Evolutionary conservation across 2,113 vertebrate species (phyloP).

Genomic region (Dinomys branickii): DNA sequence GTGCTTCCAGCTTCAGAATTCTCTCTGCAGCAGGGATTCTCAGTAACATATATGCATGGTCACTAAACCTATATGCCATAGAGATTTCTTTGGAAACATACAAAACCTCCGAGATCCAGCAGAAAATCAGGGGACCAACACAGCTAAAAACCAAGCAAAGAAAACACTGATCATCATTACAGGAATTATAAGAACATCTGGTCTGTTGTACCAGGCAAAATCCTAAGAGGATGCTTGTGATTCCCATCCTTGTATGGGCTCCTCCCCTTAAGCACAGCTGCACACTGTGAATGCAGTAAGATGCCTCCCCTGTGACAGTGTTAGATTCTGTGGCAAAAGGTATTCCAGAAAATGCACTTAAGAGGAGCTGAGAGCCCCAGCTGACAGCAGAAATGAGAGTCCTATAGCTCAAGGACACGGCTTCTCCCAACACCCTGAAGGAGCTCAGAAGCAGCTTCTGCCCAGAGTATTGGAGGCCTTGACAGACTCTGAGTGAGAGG

Average conservation of each 20-base stretch:
- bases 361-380: not conserved
- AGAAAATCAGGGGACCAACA: not conserved
- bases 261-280: not conserved
- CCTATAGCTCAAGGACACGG: not conserved
- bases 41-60: not conserved
- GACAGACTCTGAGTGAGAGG: not conserved
- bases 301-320: not conserved
- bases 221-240: not conserved
- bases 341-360: not conserved
- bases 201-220: not conserved
- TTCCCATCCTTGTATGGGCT: not conserved
- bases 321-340: not conserved
- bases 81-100: not conserved
- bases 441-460: not conserved
- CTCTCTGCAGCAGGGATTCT: not conserved
- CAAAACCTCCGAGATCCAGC: not conserved
- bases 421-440: not conserved
- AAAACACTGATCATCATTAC: not conserved
- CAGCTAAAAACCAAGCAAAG: not conserved
- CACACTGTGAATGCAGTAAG: not conserved
- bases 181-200: not conserved
- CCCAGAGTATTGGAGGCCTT: not conserved
- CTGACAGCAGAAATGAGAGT: not conserved
- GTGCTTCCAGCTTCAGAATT: not conserved
- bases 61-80: not conserved